Evolutionary conservation across 2,113 vertebrate species (phyloP), one percentile per base, ranked within the genome.

Genomic region (Hippocampus zosterae): DNA sequence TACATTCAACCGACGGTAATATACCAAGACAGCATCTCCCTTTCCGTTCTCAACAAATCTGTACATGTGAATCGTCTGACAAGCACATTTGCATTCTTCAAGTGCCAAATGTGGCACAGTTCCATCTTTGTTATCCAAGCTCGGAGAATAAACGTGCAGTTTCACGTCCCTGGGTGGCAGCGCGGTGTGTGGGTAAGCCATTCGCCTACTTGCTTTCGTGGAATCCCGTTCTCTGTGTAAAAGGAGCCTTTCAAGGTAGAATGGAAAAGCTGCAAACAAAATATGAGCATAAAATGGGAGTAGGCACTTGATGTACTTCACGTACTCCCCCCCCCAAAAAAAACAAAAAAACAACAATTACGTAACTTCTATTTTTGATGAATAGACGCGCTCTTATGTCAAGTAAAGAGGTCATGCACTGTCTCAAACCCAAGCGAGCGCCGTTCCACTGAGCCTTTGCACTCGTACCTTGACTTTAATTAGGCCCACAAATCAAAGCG

Each of bases 241-340:
- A 52, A 52, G 4, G 50, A 21, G 50, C 19, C 19, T n/a, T 52
- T 15, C 33, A n/a, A 23, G 52, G 52, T 55, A 55, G 10, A 55
- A 55, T 55, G 52, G 21, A 55, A 55, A 55, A n/a, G 2, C 21
- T 55, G 3, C 21, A 37, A 37, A 37, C 33, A 37, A 37, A 37
- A 37, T 37, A 18, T 23, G 6, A 27, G 6, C 23, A 57, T 1
- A 56, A 23, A 1, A 0, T 68, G 41, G 44, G 59, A 40, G 29
- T 25, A 42, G 57, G 8, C n/a, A 46, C 56, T n/a, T 2, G 21
- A 72, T 77, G 82, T 70, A 78, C 78, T 85, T 80, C 73, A 68
- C 61, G 80, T 65, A 42, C 65, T 66, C 77, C 33, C 33, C 29
- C 5, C 29, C 29, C 3, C 67, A 61, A 80, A 80, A 77, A 77